These are phyloP conservation scores for Mugil cephalus DNA, from an alignment of 2,113 vertebrate genomes.

Conservation along the genomic window DNA sequence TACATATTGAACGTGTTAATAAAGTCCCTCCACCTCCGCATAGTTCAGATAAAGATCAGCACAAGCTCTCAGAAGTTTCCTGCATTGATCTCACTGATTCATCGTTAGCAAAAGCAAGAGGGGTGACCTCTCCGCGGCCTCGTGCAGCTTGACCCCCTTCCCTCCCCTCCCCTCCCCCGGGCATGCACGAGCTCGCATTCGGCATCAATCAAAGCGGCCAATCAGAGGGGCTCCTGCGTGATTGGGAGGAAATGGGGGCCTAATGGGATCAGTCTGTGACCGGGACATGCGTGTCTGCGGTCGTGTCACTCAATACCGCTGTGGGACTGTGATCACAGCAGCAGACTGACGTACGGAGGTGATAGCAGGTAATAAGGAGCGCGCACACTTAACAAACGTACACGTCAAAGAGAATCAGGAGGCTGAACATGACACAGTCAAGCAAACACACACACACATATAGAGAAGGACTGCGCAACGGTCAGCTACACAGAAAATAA, in stretches of 20 bases:
- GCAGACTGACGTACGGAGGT: slow-evolving; percentile 31
- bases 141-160: slow-evolving; percentile 29
- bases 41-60: slow-evolving; percentile 19
- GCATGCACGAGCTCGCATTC: slow-evolving; percentile 47
- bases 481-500: not conserved
- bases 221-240: slow-evolving; percentile 69
- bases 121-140: slow-evolving; percentile 63
- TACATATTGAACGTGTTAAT: slow-evolving; percentile 28
- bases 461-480: not conserved
- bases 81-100: slow-evolving; percentile 35
- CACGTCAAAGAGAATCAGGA: slow-evolving; percentile 57
- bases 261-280: slow-evolving; percentile 82
- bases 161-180: too few species aligned
- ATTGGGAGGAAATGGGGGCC: slow-evolving; percentile 79
- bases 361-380: slow-evolving; percentile 65
- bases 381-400: slow-evolving; percentile 45
- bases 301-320: slow-evolving; percentile 63
- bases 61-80: slow-evolving; percentile 26
- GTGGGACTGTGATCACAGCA: slow-evolving; percentile 63
- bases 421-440: slow-evolving; percentile 37
- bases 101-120: slow-evolving; percentile 44
- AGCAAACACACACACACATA: slow-evolving; percentile 28
- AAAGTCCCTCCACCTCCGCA: not conserved
- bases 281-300: slow-evolving; percentile 55
- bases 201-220: slow-evolving; percentile 73